Evolutionary conservation across 1,140 invertebrate genomes (phyloP).

Genomic region (Eumaeus atala): DNA sequence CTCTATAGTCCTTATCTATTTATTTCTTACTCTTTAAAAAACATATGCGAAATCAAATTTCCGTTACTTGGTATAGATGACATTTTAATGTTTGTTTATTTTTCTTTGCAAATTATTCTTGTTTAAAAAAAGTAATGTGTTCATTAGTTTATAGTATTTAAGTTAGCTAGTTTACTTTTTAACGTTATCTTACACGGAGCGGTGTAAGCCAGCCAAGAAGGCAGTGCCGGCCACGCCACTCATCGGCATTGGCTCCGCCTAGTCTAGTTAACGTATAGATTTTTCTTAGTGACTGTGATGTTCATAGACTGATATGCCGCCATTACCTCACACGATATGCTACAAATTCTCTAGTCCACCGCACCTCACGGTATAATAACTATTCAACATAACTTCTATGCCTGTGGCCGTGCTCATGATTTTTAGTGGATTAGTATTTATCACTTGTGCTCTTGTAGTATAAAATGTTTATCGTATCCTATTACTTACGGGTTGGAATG

Average conservation of each 20-base stretch:
- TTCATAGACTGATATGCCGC: slow-evolving; percentile 73
- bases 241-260: slow-evolving; percentile 42
- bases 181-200: slow-evolving; percentile 48
- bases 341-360: slow-evolving; percentile 66
- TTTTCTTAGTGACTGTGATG: slow-evolving; percentile 72
- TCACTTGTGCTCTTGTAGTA: slow-evolving; percentile 21
- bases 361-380: slow-evolving; percentile 35
- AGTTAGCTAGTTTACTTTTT: slow-evolving; percentile 59
- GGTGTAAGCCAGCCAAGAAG: slow-evolving; percentile 42
- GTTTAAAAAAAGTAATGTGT: slow-evolving; percentile 68
- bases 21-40: slow-evolving; percentile 53
- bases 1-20: slow-evolving; percentile 61
- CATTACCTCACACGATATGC: slow-evolving; percentile 59
- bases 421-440: neutral
- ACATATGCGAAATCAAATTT: slow-evolving; percentile 67
- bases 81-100: slow-evolving; percentile 69
- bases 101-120: slow-evolving; percentile 58
- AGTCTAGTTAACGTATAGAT: slow-evolving; percentile 70
- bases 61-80: slow-evolving; percentile 42
- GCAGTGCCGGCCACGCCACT: slow-evolving; percentile 37
- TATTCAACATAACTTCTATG: too few species aligned
- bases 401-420: too few species aligned
- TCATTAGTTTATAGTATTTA: slow-evolving; percentile 64
- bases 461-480: slow-evolving; percentile 12
- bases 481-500: slow-evolving; percentile 31